Evolutionary conservation across 1,140 invertebrate species (phyloP).

Genomic region (Hyles euphorbiae): DNA sequence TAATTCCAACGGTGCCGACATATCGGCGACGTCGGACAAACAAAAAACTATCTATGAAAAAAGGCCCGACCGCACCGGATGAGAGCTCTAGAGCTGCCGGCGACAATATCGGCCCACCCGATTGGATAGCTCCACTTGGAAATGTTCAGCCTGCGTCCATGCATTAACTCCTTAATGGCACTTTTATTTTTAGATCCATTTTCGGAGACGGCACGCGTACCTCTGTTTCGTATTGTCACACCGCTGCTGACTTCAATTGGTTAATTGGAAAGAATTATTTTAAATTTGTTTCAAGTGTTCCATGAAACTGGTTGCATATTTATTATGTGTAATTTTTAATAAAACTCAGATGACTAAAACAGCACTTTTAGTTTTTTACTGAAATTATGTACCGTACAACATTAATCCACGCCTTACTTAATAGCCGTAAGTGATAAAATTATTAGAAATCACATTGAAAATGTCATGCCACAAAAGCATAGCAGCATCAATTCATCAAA

Average conservation of each 20-base stretch:
- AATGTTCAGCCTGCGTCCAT: conserved; percentile 31
- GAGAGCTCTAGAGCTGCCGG: conserved; percentile 11
- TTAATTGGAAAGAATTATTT: not conserved
- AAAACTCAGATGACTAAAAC: too few relatives aligned
- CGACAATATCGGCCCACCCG: conserved; percentile 22
- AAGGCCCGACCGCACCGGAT: conserved; percentile 13
- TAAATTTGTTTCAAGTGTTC: not conserved
- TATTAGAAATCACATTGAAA: too few relatives aligned
- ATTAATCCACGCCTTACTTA: too few relatives aligned
- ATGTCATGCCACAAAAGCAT: too few relatives aligned
- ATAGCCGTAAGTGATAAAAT: too few relatives aligned
- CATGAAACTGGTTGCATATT: too few relatives aligned
- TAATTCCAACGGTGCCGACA: not conserved
- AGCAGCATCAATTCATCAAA: too few relatives aligned
- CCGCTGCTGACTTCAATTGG: conserved; percentile 19
- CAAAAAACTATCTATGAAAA: conserved; percentile 5
- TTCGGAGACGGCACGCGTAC: conserved; percentile 43
- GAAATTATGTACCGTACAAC: too few relatives aligned
- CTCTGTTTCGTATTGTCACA: conserved; percentile 31
- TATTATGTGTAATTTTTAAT: too few relatives aligned
- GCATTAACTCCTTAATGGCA: conserved; percentile 62
- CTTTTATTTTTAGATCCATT: conserved; percentile 62
- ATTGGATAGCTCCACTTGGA: conserved; percentile 25
- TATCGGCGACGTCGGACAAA: not conserved
- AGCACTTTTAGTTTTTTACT: too few relatives aligned